These are phyloP conservation scores for Dunckerocampus dactyliophorus DNA, from an alignment of 2,113 vertebrate species.

Conservation along the genomic window DNA sequence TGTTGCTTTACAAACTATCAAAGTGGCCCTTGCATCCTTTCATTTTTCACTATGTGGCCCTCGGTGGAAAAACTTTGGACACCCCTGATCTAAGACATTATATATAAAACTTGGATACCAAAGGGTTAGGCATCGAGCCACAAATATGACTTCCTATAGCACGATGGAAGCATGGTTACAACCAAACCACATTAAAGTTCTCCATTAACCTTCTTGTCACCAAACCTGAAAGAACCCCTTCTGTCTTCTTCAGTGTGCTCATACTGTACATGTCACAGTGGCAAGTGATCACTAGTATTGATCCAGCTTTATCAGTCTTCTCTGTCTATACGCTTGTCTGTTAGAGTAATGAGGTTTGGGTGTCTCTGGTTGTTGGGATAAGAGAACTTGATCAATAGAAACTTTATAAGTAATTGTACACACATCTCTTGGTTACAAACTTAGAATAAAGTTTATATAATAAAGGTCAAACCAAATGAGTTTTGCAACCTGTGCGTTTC, in stretches of 20 bases:
- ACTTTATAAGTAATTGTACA: constrained; percentile 42
- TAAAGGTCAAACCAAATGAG: no score
- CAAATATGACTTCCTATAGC: not conserved
- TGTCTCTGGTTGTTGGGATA: constrained; percentile 50
- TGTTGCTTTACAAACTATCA: no score
- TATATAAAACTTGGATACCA: not conserved
- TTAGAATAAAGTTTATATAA: no score
- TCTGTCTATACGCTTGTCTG: constrained; percentile 56
- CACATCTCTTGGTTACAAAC: constrained; percentile 9
- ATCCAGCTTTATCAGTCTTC: constrained; percentile 60
- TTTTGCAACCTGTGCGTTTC: not conserved
- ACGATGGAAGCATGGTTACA: no score
- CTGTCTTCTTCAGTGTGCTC: constrained; percentile 35
- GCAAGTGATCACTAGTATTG: constrained; percentile 59
- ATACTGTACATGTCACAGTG: constrained; percentile 41
- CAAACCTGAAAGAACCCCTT: constrained; percentile 16
- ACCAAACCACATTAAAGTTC: not conserved
- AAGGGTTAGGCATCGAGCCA: not conserved
- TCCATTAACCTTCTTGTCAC: not conserved
- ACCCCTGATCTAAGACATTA: not conserved
- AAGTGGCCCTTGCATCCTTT: no score
- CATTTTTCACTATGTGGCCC: no score
- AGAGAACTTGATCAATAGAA: constrained; percentile 53
- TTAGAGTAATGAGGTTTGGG: constrained; percentile 59
- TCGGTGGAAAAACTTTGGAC: no score